Base-by-base conservation (phyloP, 1,140 invertebrate species). In the Pseudomyrmex cubaensis region DNA sequence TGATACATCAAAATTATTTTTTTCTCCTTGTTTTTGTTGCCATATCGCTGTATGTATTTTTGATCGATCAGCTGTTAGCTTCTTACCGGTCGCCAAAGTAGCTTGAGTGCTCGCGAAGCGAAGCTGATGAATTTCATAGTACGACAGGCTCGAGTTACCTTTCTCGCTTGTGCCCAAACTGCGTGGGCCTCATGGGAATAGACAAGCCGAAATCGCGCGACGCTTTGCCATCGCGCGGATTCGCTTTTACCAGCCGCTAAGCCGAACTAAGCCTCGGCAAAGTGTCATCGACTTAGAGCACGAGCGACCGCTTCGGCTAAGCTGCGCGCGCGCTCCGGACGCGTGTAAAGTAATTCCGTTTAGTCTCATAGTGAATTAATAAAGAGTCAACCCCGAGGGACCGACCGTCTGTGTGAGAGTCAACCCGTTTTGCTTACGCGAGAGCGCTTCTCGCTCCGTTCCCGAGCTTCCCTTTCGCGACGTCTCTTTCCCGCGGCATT, bases 341-440 rank as follows among this genome's bases (percentile, higher is more conserved):
- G 76, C 67, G 80, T 85, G 80, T 72, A 89, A 87, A 90, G 87
- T 90, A 90, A 88, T 85, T 78, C 76, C 88, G 64, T 78, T 87
- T 77, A 80, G 62, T 57, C 74, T 61, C 66, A 76, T 86, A 73
- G 74, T 90, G 90, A 91, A 90, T 91, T 91, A 90, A 88, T 90
- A 90, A 91, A 76, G 82, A 89, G 74, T 82, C 67, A 86, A 78
- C 76, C 73, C 54, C 74, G 61, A 50, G 35, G 78, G 78, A 35
- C 35, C 35, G 64, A 50, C 22, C 86, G 44, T 59, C 80, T 78
- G 67, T 54, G 46, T 82, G 63, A 83, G 70, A 22, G 25, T 48
- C 17, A 63, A 50, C 56, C 62, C 62, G 15, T 57, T 77, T 67
- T 77, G 13, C 64, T 67, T 20, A n/a, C 48, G 46, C 25, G n/a